Base-by-base conservation (phyloP, 2,888 invertebrate species). In the Anoncus sp. region DNA sequence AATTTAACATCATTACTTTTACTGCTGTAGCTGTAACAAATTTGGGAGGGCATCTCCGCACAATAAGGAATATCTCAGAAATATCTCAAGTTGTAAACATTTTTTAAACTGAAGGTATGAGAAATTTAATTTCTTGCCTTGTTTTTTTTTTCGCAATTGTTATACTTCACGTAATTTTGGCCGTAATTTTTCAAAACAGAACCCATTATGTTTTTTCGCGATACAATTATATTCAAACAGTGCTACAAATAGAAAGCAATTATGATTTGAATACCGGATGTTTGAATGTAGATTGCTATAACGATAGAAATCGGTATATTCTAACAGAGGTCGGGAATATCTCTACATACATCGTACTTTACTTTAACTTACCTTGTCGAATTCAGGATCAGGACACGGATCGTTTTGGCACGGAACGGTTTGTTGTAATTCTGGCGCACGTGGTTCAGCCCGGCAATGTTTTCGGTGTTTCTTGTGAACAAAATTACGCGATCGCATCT, bases 401-500 rank as follows among this genome's bases (percentile, higher is more conserved):
- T 78, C 78, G 53, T 87, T 85, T 4, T 84, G 80, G 76, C 91
- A 91, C 0, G 85, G 81, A 2, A 83, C 45, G 1, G 89, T 88
- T 38, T 91, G 86, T 70, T 91, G 85, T 6, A 91, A 79, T 2
- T 71, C 55, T n/a, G 85, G 83, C 0, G 72, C 57, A 7, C 84
- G 81, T 0, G 83, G 77, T 4, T 81, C 82, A 6, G 77, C 55
- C 40, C 72, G 86, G 75, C 91, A 91, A 5, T 86, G 78, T 60
- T 90, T 91, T 9, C 86, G 85, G 31, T 83, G 77, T 4, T 85
- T 84, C 65, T 86, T 89, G 88, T 94, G 87, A 79, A 93, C 90
- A 91, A 97, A 98, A 84, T 93, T 92, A 62, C 98, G 94, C 31
- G 93, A 94, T 83, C 97, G 93, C 93, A 95, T 96, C 85, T 96